Base-by-base conservation (phyloP, 2,113 vertebrate species). In the Zeus faber region DNA sequence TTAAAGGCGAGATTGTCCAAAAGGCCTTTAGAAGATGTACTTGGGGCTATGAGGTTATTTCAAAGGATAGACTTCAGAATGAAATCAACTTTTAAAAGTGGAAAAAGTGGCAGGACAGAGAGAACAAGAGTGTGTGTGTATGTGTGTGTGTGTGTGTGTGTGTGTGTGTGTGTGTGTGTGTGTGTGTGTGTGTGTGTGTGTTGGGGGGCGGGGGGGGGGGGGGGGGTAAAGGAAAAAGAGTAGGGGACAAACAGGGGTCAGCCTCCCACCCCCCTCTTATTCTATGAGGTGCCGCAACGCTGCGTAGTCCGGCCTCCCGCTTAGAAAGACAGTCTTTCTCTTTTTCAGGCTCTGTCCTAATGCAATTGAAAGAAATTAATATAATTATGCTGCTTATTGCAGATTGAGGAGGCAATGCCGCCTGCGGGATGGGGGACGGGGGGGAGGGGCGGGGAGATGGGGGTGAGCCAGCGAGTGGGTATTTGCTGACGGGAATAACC, bases 311-410 rank as follows among this genome's bases (percentile, higher is more conserved):
- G 51, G 53, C 27, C 64, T 74, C 51, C 54, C 41, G 66, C 74
- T 65, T 50, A 77, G 81, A 87, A 87, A 88, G 83, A 82, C 57
- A 23, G 64, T 74, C 83, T 83, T 85, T 83, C 80, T 56, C 51
- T 88, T 84, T 69, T 59, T 61, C 70, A 61, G 67, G 76, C 63
- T 73, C 70, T 63, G 58, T 31, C 17, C 82, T 87, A 88, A 89
- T 85, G 81, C 82, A 85, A 89, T 89, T 81, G 78, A 76, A 70
- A 72, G 74, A 84, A 86, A 88, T 89, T 80, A 82, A 81, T 79
- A 81, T 84, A 88, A 88, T 87, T 86, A 84, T 83, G 80, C 85
- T 82, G 67, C 81, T 79, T 87, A 85, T 84, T 77, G 80, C 74
- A 82, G 77, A 84, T 84, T 77, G 78, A 77, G 77, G 59, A 83